Evolutionary conservation across 2,113 vertebrate genomes (phyloP).

Genomic region (Rousettus leschenaultii): DNA sequence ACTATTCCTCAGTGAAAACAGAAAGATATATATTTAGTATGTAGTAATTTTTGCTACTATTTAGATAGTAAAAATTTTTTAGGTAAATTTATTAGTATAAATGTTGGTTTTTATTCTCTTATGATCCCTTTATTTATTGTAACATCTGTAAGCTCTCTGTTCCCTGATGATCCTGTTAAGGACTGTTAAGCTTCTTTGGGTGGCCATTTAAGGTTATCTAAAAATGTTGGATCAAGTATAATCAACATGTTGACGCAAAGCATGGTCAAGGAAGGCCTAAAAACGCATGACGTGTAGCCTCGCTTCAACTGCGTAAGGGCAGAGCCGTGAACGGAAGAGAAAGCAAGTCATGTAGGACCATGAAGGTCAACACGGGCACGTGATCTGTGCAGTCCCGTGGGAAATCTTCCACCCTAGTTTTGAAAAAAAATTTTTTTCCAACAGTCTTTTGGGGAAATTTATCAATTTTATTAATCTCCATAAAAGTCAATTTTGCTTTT

Average conservation of each 20-base stretch:
- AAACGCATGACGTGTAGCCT: not conserved
- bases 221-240: not conserved
- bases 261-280: not conserved
- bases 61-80: not conserved
- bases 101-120: not conserved
- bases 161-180: not conserved
- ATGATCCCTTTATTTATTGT: not conserved
- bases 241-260: not conserved
- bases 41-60: not conserved
- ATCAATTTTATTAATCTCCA: not conserved
- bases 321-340: not conserved
- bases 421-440: not conserved
- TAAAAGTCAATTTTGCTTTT: not conserved
- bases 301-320: not conserved
- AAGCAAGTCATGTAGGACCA: not conserved
- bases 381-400: fast-evolving
- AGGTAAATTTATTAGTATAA: not conserved
- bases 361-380: not conserved
- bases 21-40: not conserved
- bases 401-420: not conserved
- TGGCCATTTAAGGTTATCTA: not conserved
- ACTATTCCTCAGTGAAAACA: not conserved
- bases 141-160: not conserved
- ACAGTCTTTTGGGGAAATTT: not conserved
- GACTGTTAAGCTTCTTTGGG: not conserved